Evolutionary conservation across 2,888 invertebrate genomes (phyloP), one percentile per base, ranked within the genome.

Genomic region (Drosophila demipolita): DNA sequence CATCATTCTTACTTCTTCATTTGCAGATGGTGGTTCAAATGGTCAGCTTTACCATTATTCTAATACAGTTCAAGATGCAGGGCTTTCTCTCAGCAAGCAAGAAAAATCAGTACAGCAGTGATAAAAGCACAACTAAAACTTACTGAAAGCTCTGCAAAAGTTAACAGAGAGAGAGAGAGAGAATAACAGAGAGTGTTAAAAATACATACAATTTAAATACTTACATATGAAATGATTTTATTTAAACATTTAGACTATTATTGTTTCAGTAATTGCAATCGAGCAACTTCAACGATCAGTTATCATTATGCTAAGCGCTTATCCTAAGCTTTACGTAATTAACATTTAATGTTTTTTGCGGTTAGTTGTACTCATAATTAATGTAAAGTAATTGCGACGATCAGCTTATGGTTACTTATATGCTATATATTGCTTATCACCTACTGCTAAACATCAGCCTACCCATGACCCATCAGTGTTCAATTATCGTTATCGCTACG

Each of bases 31-130:
- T 91, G 12, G 62, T 91, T 11, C 85, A 90, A 3, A 78, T 92
- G 36, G 67, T 80, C 1, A 90, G 87, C 1, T 92, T 90, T 42
- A 80, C 83, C 32, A 79, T 89, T 11, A 91, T 92, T 59, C 57
- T 92, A 7, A 87, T 92, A 58, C 92, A 92, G 69, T 92, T 92
- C 20, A 92, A 91, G 74, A 54, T 92, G n/a, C 90, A 92, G 71
- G 78, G 66, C n/a, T 73, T 90, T 49, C 23, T 63, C 0, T 59
- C 64, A 11, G 12, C 29, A 12, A 49, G 1, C 26, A 66, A 11
- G 53, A 35, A 0, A n/a, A 26, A 53, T 0, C 17, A 17, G n/a
- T 11, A n/a, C 20, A 6, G 4, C 26, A 53, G n/a, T 2, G 12
- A 8, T 2, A 26, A 65, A 58, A 80, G 61, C 80, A 62, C 9